Evolutionary conservation across 2,797 vertebrate species (phyloP).

Genomic region (Urosaurus nigricauda): DNA sequence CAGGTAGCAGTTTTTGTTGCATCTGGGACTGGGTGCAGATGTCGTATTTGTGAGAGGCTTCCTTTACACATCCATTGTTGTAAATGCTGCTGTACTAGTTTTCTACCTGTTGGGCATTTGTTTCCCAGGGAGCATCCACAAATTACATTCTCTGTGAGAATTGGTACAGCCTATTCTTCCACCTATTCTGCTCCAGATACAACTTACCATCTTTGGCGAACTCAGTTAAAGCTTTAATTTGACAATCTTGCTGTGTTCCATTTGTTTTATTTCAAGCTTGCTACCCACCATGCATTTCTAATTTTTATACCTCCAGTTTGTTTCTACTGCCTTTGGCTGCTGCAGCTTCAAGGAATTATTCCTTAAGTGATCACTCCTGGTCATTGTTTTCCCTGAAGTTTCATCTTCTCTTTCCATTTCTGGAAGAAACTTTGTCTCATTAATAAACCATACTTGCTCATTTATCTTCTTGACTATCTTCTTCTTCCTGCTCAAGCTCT

Average conservation of each 20-base stretch:
- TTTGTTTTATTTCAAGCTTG: background rate
- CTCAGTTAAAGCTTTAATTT: background rate
- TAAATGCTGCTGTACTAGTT: background rate
- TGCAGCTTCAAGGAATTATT: slow-evolving; percentile 24
- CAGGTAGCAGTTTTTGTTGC: no score
- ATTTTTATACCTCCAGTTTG: background rate
- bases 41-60: no score
- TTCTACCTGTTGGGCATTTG: no score
- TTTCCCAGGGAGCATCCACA: no score
- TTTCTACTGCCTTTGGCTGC: background rate
- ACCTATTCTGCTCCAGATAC: background rate
- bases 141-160: background rate
- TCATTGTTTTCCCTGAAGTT: slow-evolving; percentile 22
- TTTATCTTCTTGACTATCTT: slow-evolving; percentile 59
- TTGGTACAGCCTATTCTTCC: background rate
- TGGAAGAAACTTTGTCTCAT: slow-evolving; percentile 42
- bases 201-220: background rate
- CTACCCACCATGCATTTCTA: background rate
- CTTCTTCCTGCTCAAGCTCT: slow-evolving; percentile 39
- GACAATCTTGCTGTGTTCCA: background rate
- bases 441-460: slow-evolving; percentile 55
- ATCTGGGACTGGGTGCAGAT: no score
- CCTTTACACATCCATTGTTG: no score
- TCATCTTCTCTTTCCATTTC: slow-evolving; percentile 39
- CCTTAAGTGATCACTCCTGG: slow-evolving; percentile 6